Evolutionary conservation across 2,797 vertebrate species (phyloP), one percentile per base, ranked within the genome.

Genomic region (Tarsius wallacei): DNA sequence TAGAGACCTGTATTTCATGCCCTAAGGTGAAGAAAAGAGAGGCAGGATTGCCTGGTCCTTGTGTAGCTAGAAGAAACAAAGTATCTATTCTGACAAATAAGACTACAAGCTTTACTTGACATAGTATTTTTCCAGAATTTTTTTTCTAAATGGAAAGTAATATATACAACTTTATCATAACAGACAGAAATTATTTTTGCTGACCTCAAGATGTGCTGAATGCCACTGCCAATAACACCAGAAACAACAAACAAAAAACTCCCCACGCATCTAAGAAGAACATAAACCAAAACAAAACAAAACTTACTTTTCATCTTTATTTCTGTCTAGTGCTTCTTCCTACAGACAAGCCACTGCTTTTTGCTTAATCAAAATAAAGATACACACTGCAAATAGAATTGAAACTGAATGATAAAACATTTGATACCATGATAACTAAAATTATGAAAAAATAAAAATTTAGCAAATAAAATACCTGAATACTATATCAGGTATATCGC

Each of bases 101-200:
- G 77, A 93, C 61, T 57, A 33, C 1, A 55, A 26, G 13, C 15
- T 80, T 84, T 83, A 84, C 4, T 78, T 87, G 94, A 92, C 19
- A 28, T 83, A 57, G 21, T 85, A 66, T 82, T 93, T 95, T 97
- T 97, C 93, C 84, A 70, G 78, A 87, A 91, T 51, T 83, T 13
- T 97, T 98, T 86, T 98, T 86, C 49, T 42, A 97, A 97, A 91
- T 68, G 63, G 82, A 98, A 98, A 96, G 94, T 55, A 26, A 85
- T 74, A 93, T 36, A 47, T 2, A 76, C 77, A 94, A 59, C 70
- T 16, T 76, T 97, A 98, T 94, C 85, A 84, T 19, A 97, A 95
- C 0, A 91, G 87, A 94, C 17, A 96, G 51, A 92, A 96, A 97
- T 84, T 2, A 59, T 93, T 95, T 96, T 73, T 88, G 16, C 85